A percentile compares a stretch with the other conserved stretches of the same genome.
phyloP scores from a whole-genome alignment of 2,888 invertebrate genomes.

The Apotomis betuletana region DNA sequence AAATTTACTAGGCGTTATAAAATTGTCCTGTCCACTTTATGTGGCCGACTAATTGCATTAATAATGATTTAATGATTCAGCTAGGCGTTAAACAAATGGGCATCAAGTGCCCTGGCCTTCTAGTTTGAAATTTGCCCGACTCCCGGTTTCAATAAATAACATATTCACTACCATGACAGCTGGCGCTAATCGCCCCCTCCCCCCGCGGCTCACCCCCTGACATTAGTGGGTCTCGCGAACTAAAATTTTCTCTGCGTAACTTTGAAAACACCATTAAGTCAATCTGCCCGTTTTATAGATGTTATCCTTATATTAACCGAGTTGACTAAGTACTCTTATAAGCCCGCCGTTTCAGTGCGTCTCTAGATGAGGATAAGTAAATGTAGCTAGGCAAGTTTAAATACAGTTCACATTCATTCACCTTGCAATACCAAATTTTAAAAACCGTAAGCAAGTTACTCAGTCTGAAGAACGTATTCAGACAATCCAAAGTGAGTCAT shows the following conservation, averaged over 20 bases:
- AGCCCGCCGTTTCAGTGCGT: background rate
- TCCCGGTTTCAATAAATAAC: constrained; percentile 56
- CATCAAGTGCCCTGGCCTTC: background rate
- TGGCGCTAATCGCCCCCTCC: constrained; percentile 72
- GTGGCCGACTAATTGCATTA: background rate
- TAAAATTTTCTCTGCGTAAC: constrained; percentile 76
- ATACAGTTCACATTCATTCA: no score
- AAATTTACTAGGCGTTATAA: no score
- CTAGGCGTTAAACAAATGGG: background rate
- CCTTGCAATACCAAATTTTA: no score
- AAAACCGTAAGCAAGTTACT: no score
- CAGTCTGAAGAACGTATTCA: no score
- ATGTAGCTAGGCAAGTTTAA: no score
- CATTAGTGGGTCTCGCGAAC: constrained; percentile 60
- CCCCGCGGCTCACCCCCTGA: constrained; percentile 48
- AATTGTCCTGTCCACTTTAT: no score
- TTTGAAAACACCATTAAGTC: constrained; percentile 80
- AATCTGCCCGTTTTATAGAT: constrained; percentile 80
- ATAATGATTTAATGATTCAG: background rate
- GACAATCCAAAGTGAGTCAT: no score
- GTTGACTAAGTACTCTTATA: constrained; percentile 40
- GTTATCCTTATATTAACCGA: constrained; percentile 71
- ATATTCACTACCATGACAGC: constrained; percentile 77
- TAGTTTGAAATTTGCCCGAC: constrained; percentile 15
- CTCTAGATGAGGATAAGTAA: background rate